Base-by-base conservation (phyloP, 1,140 invertebrate species). In the Caerostris extrusa region DNA sequence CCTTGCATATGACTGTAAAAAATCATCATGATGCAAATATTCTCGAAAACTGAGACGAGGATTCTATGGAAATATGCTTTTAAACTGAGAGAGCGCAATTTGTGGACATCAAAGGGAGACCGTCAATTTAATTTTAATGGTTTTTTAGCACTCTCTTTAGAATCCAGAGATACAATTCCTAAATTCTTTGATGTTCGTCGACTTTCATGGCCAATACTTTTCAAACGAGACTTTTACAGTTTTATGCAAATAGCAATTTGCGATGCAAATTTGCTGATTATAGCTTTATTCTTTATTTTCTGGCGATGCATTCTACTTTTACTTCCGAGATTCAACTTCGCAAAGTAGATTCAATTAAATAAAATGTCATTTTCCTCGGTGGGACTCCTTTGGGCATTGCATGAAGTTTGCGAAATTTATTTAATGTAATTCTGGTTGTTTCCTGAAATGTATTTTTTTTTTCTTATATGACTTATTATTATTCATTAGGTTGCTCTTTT, bases 201-300 rank as follows among this genome's bases (percentile, higher is more conserved):
- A 85, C 50, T 92, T 92, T 67, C 71, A 61, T 34, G 53, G 56
- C 34, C 60, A 85, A 85, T 92, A 67, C 58, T 67, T 85, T 85
- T 85, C 90, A 85, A 92, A 85, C 90, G 50, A 83, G 60, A 85
- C 61, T 85, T 85, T 85, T 92, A 67, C 81, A 85, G 90, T 92
- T 85, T 92, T 92, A 92, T 92, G 90, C 81, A 92, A 92, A 92
- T 92, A 67, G 61, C 19, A 85, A 85, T 92, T 92, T 92, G 81
- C 60, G 60, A 92, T 92, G 90, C 81, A 92, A 92, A 92, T 92
- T 67, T 85, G 17, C 90, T 92, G 71, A 69, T 85, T 92, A 92
- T 92, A 60, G 50, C 17, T 53, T 82, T 56, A 34, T 55, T 85
- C 57, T 85, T 85, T 85, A 85, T 85, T 85, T 60, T 81, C 19